phyloP scores from a whole-genome alignment of 2,888 invertebrate genomes.

The Seira ritae region DNA sequence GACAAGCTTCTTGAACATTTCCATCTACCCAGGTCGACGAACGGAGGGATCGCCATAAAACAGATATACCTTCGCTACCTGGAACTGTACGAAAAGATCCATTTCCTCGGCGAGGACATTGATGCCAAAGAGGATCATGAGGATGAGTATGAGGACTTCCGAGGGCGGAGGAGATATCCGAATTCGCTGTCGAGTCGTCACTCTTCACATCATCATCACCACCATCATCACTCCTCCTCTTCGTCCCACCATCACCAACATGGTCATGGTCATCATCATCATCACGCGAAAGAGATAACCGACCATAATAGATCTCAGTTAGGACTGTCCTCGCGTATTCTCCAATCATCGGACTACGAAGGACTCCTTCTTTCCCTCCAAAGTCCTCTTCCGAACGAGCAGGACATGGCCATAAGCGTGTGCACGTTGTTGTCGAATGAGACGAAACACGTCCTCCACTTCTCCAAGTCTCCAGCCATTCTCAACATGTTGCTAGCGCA shows the following conservation, averaged over 20 bases:
- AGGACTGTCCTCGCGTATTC: conserved; percentile 83
- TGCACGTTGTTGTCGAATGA: conserved; percentile 97
- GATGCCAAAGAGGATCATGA: conserved; percentile 85
- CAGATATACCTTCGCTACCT: conserved; percentile 86
- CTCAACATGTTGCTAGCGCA: conserved; percentile 94
- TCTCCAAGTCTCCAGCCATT: conserved; percentile 90
- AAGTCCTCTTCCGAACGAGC: conserved; percentile 98
- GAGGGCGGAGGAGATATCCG: conserved; percentile 81
- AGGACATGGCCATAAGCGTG: conserved; percentile 98
- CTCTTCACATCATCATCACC: conserved; percentile 86
- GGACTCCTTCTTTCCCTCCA: conserved; percentile 92
- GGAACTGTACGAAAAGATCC: conserved; percentile 92
- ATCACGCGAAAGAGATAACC: conserved; percentile 50
- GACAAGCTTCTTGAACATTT: conserved; percentile 86
- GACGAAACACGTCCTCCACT: conserved; percentile 89
- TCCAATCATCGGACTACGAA: conserved; percentile 82
- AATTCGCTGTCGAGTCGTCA: conserved; percentile 76
- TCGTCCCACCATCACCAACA: not conserved
- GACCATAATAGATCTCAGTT: conserved; percentile 74
- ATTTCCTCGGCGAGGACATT: conserved; percentile 92
- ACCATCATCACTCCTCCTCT: conserved; percentile 76
- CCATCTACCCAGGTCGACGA: conserved; percentile 89
- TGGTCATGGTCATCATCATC: not conserved
- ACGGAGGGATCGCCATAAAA: conserved; percentile 90
- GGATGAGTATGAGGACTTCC: conserved; percentile 81